Evolutionary conservation across 2,888 invertebrate species (phyloP).

Genomic region (Tiliacea aurago): DNA sequence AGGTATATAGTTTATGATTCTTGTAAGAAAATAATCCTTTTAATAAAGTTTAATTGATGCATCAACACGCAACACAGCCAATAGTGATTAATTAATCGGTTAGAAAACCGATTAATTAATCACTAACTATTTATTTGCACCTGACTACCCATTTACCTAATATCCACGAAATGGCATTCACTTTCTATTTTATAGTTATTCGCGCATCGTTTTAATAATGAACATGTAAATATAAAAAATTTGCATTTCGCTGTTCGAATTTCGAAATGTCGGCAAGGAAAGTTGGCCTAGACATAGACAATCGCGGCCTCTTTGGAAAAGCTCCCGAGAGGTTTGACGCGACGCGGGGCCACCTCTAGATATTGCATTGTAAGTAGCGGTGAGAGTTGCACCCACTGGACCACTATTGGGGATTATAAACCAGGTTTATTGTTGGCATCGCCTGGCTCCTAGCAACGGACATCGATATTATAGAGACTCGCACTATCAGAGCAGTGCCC

Average conservation of each 20-base stretch:
- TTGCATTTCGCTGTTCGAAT: slow-evolving; percentile 42
- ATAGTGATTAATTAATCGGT: too few relatives aligned
- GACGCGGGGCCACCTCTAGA: slow-evolving; percentile 52
- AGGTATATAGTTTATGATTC: slow-evolving; percentile 26
- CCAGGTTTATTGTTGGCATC: slow-evolving; percentile 79
- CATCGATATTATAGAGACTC: slow-evolving; percentile 75
- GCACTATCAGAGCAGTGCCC: slow-evolving; percentile 60
- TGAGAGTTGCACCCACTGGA: slow-evolving; percentile 67
- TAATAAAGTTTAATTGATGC: slow-evolving; percentile 33
- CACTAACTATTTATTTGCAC: slow-evolving; percentile 25
- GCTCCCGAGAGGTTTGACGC: slow-evolving; percentile 60
- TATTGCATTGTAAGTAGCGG: slow-evolving; percentile 65
- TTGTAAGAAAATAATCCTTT: slow-evolving; percentile 14
- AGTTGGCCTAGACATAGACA: slow-evolving; percentile 58
- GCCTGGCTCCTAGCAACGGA: slow-evolving; percentile 78
- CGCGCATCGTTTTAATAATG: slow-evolving; percentile 25
- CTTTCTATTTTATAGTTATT: slow-evolving; percentile 62
- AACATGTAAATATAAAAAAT: slow-evolving; percentile 42
- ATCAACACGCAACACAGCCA: slow-evolving; percentile 17
- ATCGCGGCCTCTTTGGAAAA: slow-evolving; percentile 56
- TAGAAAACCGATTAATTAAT: too few relatives aligned
- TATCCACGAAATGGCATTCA: slow-evolving; percentile 37
- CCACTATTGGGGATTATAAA: slow-evolving; percentile 80
- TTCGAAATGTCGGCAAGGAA: slow-evolving; percentile 53
- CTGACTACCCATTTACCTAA: slow-evolving; percentile 39